Evolutionary conservation across 1,140 invertebrate species (phyloP).

Genomic region (Microplitis demolitor): DNA sequence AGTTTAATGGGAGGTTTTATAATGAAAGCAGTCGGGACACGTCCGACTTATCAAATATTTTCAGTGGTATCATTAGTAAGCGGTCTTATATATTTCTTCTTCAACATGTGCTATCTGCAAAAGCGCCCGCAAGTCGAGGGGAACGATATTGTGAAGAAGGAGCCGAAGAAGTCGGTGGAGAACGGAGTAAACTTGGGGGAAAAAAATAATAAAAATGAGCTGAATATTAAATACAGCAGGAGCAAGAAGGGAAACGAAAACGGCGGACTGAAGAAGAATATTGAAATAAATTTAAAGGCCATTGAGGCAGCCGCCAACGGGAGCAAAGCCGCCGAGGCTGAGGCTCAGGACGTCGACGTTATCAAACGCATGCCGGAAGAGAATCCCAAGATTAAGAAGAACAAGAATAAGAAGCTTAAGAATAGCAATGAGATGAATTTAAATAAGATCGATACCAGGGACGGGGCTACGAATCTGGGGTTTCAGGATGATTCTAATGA

Average conservation of each 20-base stretch:
- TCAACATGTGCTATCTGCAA: conserved; percentile 70
- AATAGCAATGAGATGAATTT: conserved; percentile 4
- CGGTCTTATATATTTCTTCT: conserved; percentile 72
- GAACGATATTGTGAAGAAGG: conserved; percentile 64
- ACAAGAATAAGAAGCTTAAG: conserved; percentile 26
- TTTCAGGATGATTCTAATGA: conserved; percentile 48
- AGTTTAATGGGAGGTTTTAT: conserved; percentile 78
- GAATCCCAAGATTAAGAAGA: background rate
- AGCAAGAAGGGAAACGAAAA: conserved; percentile 5
- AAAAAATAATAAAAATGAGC: background rate
- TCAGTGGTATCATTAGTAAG: conserved; percentile 67
- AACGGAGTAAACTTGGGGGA: conserved; percentile 30
- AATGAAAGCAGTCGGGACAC: conserved; percentile 75
- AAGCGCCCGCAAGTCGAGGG: conserved; percentile 60
- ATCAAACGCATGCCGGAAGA: conserved; percentile 44
- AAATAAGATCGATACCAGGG: conserved; percentile 28
- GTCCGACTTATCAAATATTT: conserved; percentile 77
- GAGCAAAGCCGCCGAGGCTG: conserved; percentile 34
- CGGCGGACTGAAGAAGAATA: conserved; percentile 3
- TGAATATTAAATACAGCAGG: conserved; percentile 16
- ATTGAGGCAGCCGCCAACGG: conserved; percentile 10
- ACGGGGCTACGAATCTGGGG: conserved; percentile 60
- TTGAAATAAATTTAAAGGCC: background rate
- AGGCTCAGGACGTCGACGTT: conserved; percentile 45
- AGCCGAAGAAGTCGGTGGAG: conserved; percentile 46